A percentile compares a stretch with the other conserved stretches of the same genome.
These are phyloP conservation scores for Volucella zonaria DNA, from an alignment of 2,888 invertebrate species.

Conservation along the genomic window DNA sequence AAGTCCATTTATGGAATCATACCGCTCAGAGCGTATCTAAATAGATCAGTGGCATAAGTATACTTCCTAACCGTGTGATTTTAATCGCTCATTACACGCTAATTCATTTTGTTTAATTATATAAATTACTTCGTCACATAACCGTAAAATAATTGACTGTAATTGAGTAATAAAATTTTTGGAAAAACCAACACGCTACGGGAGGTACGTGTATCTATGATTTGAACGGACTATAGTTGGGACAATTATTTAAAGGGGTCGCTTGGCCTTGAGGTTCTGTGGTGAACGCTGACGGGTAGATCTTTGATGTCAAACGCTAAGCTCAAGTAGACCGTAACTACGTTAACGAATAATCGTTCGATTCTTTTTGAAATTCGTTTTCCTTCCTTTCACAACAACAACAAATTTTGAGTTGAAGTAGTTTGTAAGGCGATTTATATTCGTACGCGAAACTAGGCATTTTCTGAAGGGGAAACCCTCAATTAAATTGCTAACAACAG, in stretches of 20 bases:
- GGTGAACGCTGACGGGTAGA: slow-evolving; percentile 9
- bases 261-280: neutral
- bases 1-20: slow-evolving; percentile 4
- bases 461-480: slow-evolving; percentile 1
- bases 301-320: slow-evolving; percentile 27
- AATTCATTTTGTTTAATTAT: slow-evolving; percentile 50
- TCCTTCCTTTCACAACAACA: too few species aligned
- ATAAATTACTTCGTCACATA: slow-evolving; percentile 44
- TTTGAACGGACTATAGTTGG: neutral
- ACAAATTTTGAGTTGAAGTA: slow-evolving; percentile 12
- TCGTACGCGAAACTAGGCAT: neutral
- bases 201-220: slow-evolving; percentile 7
- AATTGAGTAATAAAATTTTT: slow-evolving; percentile 63
- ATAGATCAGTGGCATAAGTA: slow-evolving; percentile 7
- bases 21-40: neutral
- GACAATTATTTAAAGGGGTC: slow-evolving; percentile 14
- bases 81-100: slow-evolving; percentile 65
- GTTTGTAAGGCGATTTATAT: slow-evolving; percentile 8
- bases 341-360: slow-evolving; percentile 26
- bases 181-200: slow-evolving; percentile 21
- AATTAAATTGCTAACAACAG: slow-evolving; percentile 14
- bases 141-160: slow-evolving; percentile 59
- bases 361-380: neutral
- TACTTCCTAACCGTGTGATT: slow-evolving; percentile 36
- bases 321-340: slow-evolving; percentile 51